phyloP scores from a whole-genome alignment of 1,140 invertebrate species.

The Laupala kohalensis region DNA sequence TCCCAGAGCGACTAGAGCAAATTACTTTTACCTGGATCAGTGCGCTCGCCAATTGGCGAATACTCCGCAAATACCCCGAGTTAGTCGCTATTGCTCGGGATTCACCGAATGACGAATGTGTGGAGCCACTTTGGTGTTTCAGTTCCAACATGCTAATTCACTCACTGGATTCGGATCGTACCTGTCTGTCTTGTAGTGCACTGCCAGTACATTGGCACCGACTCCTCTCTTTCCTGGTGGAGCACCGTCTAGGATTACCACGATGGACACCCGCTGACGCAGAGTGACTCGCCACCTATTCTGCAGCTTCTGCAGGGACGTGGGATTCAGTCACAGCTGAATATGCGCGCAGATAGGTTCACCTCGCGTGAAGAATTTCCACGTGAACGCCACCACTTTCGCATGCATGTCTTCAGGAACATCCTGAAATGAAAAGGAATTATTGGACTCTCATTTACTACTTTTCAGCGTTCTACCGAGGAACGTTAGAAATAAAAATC shows the following conservation, averaged over 20 bases:
- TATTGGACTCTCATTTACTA: no score
- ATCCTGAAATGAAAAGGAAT: slow-evolving; percentile 27
- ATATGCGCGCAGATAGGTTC: slow-evolving; percentile 22
- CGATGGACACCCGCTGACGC: not conserved
- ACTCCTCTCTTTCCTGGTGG: not conserved
- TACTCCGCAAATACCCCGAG: no score
- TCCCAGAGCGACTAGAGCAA: no score
- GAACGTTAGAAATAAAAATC: no score
- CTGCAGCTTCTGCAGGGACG: not conserved
- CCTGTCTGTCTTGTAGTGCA: not conserved
- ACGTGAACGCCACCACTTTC: slow-evolving; percentile 24
- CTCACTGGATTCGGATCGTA: not conserved
- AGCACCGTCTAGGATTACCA: not conserved
- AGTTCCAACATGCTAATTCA: no score
- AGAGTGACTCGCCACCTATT: not conserved
- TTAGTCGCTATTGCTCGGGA: no score
- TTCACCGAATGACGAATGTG: no score
- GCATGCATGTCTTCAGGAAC: slow-evolving; percentile 26
- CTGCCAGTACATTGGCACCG: not conserved
- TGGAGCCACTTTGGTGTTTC: no score
- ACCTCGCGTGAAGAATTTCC: slow-evolving; percentile 17
- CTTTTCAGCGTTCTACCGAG: no score
- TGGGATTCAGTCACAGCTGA: slow-evolving; percentile 7
- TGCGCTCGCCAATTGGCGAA: no score
- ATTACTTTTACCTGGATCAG: no score